Evolutionary conservation across 2,113 vertebrate genomes (phyloP).

Genomic region (Lamprotornis superbus): DNA sequence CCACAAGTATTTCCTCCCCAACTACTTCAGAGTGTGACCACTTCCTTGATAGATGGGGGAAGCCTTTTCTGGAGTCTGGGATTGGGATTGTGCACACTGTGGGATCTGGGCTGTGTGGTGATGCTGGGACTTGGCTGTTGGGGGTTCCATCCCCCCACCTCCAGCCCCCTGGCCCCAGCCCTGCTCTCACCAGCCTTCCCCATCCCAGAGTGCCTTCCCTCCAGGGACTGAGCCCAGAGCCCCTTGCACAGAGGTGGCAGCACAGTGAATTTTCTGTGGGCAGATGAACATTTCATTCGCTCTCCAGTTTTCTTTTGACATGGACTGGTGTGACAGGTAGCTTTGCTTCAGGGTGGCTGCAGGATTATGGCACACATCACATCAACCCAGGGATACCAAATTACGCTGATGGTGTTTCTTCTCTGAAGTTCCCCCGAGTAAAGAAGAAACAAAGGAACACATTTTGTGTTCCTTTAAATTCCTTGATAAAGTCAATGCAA

Average conservation of each 20-base stretch:
- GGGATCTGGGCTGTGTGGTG: not conserved
- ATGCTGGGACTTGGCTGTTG: not conserved
- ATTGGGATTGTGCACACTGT: not conserved
- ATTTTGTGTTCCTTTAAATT: not conserved
- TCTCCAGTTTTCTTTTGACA: not conserved
- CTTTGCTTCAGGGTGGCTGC: not conserved
- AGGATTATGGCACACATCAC: not conserved
- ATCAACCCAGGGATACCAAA: not conserved
- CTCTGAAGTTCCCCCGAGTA: not conserved
- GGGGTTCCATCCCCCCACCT: not conserved
- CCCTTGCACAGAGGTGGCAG: not conserved
- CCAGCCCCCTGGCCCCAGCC: not conserved
- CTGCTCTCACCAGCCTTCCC: not conserved
- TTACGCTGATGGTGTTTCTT: not conserved
- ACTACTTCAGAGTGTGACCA: rapidly evolving
- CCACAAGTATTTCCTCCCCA: not conserved
- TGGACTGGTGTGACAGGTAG: rapidly evolving
- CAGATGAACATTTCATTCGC: not conserved
- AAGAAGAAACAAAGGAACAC: not conserved
- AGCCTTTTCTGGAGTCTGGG: not conserved
- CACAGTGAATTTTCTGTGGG: not conserved
- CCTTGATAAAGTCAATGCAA: not conserved
- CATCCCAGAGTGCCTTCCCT: not conserved
- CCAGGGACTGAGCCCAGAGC: not conserved
- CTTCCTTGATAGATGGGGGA: not conserved